Base-by-base conservation (phyloP, 37 sponge, comb jelly and placozoan species). In the Halichondria panicea region DNA sequence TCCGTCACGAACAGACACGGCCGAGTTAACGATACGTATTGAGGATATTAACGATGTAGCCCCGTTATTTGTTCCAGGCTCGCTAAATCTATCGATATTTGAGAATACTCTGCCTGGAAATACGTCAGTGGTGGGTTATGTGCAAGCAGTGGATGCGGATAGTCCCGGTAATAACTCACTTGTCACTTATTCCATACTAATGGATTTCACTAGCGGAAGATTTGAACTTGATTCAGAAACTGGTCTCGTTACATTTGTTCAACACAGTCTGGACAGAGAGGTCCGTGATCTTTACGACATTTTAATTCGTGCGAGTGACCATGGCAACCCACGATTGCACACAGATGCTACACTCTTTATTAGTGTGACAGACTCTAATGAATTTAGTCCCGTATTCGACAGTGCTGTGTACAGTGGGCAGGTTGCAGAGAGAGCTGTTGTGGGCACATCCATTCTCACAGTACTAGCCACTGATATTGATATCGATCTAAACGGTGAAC, bases 391-490 rank as follows among this genome's bases (percentile, higher is more conserved):
- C 31, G 66, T 81, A 18, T 84, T 90, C 33, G 45, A 34, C 0
- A 67, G 75, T 36, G 35, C 21, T 21, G 50, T 59, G 8, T 88
- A 42, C 59, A 15, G 44, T 8, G 75, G 58, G 15, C 67, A 43
- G 28, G 67, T 88, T 24, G 31, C 83, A 0, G 93, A 93, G 62
- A 63, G 43, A 37, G 43, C 43, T 24, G 22, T 40, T 22, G 40
- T 54, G 1, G 85, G 78, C 18, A 88, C 85, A 30, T 40, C 66
- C 5, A 44, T 88, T 45, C 53, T 88, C 35, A 55, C 53, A 2
- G 55, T 93, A 0, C 4, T 18, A n/a, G 93, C 93, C 45, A 68
- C 74, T 28, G 93, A 93, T 66, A 11, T 28, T 24, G 93, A 93
- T 44, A 46, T 77, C 2, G 89, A 78, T 1, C 52, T 62, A 22